Base-by-base conservation (phyloP, 2,888 invertebrate genomes). In the Malthinus seriepunctatus region DNA sequence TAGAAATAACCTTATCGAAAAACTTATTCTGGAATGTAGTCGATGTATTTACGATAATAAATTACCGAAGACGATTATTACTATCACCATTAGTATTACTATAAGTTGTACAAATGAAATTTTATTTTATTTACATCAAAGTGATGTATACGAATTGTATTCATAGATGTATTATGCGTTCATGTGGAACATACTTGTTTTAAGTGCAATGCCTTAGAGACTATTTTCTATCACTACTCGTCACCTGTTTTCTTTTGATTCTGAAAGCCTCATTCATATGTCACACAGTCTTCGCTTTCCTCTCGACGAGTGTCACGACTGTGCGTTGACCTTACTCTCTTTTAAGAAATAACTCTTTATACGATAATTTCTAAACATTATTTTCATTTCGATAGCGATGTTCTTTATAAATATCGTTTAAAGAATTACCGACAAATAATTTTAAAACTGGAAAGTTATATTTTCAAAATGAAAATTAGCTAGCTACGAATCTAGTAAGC, bases 181-280 rank as follows among this genome's bases (percentile, higher is more conserved):
- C 57, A 51, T 47, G 57, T 57, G 51, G 51, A 47, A 57, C 47
- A 51, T 51, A 50, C 56, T 45, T 50, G 51, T 33, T 45, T 32
- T 51, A 51, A 48, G 51, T 51, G 51, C 48, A 56, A 38, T 51
- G 50, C 45, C 46, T 34, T 32, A 32, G 14, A 54, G 32, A 44
- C 32, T 23, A 23, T 49, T 15, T 34, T 51, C 32, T 56, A 56
- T 57, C 48, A 42, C 32, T 14, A 34, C 51, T 51, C 51, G 51
- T 57, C 57, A 51, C 51, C 51, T 56, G 56, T 39, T 51, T 51
- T 57, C 57, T 35, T 11, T 37, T 14, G 51, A 57, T 57, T 48
- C 51, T 57, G 57, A 42, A 35, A 46, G 39, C 46, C 51, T 51
- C 57, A 48, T 51, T 51, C 50, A 56, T 56, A 56, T 56, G 56